A percentile compares a stretch with the other conserved stretches of the same genome.
Evolutionary conservation across 2,113 vertebrate species (phyloP).

Genomic region (Brachyistius frenatus): DNA sequence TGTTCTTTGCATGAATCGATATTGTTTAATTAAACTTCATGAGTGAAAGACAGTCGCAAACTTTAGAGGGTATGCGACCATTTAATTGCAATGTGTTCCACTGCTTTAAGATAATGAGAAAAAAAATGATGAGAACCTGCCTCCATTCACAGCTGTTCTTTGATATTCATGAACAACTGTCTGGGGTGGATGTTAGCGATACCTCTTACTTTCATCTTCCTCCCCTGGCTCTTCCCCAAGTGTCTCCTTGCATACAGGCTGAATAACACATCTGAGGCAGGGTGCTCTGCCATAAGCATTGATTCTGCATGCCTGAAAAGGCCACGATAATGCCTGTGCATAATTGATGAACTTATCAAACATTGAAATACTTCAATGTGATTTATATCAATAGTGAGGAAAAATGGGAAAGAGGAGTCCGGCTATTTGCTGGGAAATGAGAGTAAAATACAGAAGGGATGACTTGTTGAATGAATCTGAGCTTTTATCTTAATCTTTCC

Average conservation of each 20-base stretch:
- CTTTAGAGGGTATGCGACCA: constrained; percentile 60
- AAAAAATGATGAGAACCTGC: constrained; percentile 76
- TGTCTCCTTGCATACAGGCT: constrained; percentile 75
- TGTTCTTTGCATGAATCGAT: constrained; percentile 45
- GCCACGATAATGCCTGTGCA: constrained; percentile 70
- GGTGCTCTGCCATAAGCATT: constrained; percentile 64
- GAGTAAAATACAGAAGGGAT: constrained; percentile 16
- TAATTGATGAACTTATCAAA: constrained; percentile 73
- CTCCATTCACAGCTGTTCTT: constrained; percentile 85
- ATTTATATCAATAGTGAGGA: constrained; percentile 51
- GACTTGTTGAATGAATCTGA: constrained; percentile 50
- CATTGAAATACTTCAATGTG: constrained; percentile 61
- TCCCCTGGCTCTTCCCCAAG: constrained; percentile 82
- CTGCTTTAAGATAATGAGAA: constrained; percentile 75
- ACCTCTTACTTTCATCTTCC: constrained; percentile 85
- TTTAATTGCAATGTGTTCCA: constrained; percentile 74
- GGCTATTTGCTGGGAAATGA: constrained; percentile 5
- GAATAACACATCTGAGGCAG: constrained; percentile 78
- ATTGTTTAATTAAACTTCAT: constrained; percentile 63
- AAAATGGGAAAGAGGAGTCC: constrained; percentile 10
- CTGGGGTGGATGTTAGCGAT: constrained; percentile 83
- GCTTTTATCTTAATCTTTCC: constrained; percentile 13
- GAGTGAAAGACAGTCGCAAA: constrained; percentile 44
- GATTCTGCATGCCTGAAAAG: constrained; percentile 77
- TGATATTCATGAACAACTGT: constrained; percentile 90